phyloP scores from a whole-genome alignment of 1,140 invertebrate genomes.

The Apis laboriosa region DNA sequence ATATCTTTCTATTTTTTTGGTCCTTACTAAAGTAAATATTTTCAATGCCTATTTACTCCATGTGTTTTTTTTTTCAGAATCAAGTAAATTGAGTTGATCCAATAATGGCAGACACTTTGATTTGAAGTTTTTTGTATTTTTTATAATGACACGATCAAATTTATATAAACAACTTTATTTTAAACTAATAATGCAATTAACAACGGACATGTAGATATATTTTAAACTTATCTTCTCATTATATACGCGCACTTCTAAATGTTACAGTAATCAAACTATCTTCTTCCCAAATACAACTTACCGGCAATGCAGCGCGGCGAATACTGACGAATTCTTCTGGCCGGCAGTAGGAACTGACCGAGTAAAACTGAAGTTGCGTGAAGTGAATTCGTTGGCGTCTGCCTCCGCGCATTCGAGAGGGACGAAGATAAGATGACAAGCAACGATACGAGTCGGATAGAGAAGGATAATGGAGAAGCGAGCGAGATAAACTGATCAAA shows the following conservation, averaged over 20 bases:
- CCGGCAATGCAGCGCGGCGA: conserved; percentile 77
- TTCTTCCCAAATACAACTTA: conserved; percentile 53
- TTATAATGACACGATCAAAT: background rate
- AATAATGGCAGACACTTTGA: background rate
- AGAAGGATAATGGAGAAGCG: background rate
- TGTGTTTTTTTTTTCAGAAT: too few species aligned
- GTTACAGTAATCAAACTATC: conserved; percentile 19
- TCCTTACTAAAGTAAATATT: too few species aligned
- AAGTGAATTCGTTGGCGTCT: conserved; percentile 68
- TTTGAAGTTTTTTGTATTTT: background rate
- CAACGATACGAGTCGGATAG: background rate
- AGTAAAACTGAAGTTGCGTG: conserved; percentile 55
- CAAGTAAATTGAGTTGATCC: background rate
- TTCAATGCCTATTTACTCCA: too few species aligned
- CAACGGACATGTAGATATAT: background rate
- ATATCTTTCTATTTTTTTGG: background rate
- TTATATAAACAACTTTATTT: background rate
- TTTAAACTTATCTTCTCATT: background rate
- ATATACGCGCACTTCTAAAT: conserved; percentile 10
- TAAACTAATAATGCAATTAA: background rate
- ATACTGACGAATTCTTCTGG: conserved; percentile 70
- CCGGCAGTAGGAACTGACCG: conserved; percentile 56
- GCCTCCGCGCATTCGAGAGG: conserved; percentile 39
- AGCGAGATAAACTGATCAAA: background rate
- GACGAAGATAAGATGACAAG: conserved; percentile 10